These are phyloP conservation scores for Menidia beryllina DNA, from an alignment of 2,113 vertebrate species.

Conservation along the genomic window DNA sequence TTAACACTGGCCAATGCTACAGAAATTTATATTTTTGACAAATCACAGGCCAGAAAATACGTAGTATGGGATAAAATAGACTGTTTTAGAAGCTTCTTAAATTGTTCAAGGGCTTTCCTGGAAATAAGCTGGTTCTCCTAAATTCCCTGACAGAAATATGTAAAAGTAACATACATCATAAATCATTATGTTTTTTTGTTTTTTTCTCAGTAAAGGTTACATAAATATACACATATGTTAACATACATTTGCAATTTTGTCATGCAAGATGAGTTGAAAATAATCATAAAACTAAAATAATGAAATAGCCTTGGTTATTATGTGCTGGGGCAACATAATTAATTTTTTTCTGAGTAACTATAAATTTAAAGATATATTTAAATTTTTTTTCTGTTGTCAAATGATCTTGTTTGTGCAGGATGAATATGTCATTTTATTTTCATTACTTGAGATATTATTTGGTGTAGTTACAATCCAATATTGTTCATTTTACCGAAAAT, in stretches of 20 bases:
- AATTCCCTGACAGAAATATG: neutral
- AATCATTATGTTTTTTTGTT: no score
- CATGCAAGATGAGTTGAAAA: no score
- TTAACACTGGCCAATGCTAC: neutral
- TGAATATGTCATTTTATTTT: neutral
- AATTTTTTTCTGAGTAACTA: neutral
- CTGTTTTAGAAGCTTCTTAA: neutral
- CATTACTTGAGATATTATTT: conserved; percentile 4
- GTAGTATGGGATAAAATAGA: neutral
- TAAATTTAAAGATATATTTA: neutral
- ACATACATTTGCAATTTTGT: no score
- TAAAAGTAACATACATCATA: neutral
- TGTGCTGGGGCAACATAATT: neutral
- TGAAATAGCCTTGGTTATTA: no score
- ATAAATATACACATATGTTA: no score
- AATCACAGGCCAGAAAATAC: neutral
- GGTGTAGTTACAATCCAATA: conserved; percentile 3
- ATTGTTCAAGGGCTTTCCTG: no score
- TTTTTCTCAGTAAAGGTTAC: no score
- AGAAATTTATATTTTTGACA: neutral
- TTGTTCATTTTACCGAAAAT: conserved; percentile 26
- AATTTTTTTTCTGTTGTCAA: neutral
- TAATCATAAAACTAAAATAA: no score
- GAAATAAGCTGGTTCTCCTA: neutral
- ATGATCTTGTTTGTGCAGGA: conserved; percentile 5